Base-by-base conservation (phyloP, 1,140 invertebrate species). In the Metopolophium dirhodum region DNA sequence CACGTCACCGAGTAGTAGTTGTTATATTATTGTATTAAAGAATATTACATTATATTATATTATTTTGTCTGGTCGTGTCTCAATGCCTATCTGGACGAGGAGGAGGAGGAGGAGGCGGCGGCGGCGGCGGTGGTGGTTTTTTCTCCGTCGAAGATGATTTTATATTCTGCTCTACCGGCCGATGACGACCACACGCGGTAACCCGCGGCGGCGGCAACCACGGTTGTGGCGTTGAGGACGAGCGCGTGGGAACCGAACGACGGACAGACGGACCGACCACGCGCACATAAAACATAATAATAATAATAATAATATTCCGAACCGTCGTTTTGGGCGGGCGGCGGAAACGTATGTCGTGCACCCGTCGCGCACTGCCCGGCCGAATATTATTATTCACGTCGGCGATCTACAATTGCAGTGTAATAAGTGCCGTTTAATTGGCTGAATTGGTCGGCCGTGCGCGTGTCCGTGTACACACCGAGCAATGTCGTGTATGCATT, bases 401-500 rank as follows among this genome's bases (percentile, higher is more conserved):
- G 86, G 47, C 49, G 18, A 51, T 35, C 35, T 89, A 37, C 47
- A 41, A 88, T 57, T 47, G 47, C 49, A 51, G 49, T 87, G 45
- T 45, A 47, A 89, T 57, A 89, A 89, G 88, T 89, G 51, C 49
- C 51, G 88, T 89, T 89, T 89, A 89, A 89, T 89, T 89, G 88
- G 88, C 49, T 89, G 88, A 89, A 89, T 57, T 89, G 51, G 88
- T 26, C 35, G 35, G 88, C 49, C 51, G 49, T 87, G 45, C 45
- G 86, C 86, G 86, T n/a, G 86, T n/a, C 6, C 18, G 86, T n/a
- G 47, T 20, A 30, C 45, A 47, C 7, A 2, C 61, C 30, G 30
- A n/a, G 30, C n/a, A 4, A 77, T 14, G 61, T n/a, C n/a, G 14
- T 30, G 22, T 77, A 77, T 77, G 18, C 14, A 77, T 68, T 30